Evolutionary conservation across 2,797 vertebrate species (phyloP).

Genomic region (Hephaestus fuliginosus): DNA sequence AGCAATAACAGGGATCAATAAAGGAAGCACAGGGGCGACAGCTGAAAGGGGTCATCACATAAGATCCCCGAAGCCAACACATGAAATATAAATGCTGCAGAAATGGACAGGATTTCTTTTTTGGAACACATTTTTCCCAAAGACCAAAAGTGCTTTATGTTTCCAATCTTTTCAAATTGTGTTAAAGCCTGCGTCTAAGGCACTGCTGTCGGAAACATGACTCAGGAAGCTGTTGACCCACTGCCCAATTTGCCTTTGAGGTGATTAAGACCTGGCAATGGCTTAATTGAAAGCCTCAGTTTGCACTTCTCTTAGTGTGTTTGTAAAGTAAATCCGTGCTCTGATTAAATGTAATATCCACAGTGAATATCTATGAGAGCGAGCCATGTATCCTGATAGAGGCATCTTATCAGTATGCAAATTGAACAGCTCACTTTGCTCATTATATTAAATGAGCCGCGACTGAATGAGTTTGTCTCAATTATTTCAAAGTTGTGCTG

Average conservation of each 20-base stretch:
- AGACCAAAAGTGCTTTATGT: conserved; percentile 48
- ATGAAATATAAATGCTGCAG: conserved; percentile 75
- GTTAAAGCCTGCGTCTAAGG: conserved; percentile 29
- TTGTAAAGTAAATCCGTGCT: conserved; percentile 85
- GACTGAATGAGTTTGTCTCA: conserved; percentile 84
- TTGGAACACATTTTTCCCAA: conserved; percentile 30
- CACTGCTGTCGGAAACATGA: conserved; percentile 56
- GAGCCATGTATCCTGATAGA: conserved; percentile 68
- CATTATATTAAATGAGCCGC: conserved; percentile 83
- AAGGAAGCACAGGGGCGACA: conserved; percentile 54
- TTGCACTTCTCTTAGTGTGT: conserved; percentile 82
- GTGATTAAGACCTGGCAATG: conserved; percentile 82
- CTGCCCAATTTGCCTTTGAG: conserved; percentile 80
- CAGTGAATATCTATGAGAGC: conserved; percentile 69
- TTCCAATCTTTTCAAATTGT: conserved; percentile 20
- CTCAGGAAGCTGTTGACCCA: conserved; percentile 75
- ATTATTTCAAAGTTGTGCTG: conserved; percentile 78
- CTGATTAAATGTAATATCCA: conserved; percentile 85
- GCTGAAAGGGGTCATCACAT: conserved; percentile 67
- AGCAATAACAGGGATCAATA: conserved; percentile 78
- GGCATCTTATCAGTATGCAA: conserved; percentile 82
- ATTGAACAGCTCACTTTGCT: conserved; percentile 82
- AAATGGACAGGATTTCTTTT: conserved; percentile 56
- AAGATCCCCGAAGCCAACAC: conserved; percentile 61
- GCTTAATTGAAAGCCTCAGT: conserved; percentile 83